These are phyloP conservation scores for Poeciliopsis retropinna DNA, from an alignment of 2,113 vertebrate genomes.

Conservation along the genomic window DNA sequence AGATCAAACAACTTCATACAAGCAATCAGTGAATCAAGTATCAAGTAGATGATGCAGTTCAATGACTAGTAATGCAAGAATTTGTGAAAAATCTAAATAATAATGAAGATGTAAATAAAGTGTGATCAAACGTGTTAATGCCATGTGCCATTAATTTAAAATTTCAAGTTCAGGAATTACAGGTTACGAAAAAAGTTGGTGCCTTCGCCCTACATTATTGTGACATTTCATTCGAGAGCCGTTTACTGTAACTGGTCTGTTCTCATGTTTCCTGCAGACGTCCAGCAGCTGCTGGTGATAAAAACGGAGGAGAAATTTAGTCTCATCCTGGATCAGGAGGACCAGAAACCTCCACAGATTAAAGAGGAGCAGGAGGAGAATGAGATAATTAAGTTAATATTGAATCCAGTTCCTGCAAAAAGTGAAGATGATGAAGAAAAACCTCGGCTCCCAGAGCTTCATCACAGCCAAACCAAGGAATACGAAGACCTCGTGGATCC, in stretches of 20 bases:
- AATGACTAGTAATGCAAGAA: no score
- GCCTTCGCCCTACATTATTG: no score
- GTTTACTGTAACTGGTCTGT: not conserved
- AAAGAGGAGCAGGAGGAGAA: slow-evolving; percentile 35
- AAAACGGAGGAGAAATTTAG: not conserved
- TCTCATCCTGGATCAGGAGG: not conserved
- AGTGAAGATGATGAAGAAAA: slow-evolving; percentile 25
- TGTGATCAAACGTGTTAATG: no score
- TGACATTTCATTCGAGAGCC: not conserved
- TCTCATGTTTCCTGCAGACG: not conserved
- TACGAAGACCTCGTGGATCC: no score
- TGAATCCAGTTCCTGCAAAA: not conserved
- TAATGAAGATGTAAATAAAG: no score
- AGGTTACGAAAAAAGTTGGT: no score
- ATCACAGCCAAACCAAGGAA: not conserved
- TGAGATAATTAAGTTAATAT: not conserved
- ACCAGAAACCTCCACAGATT: slow-evolving; percentile 8
- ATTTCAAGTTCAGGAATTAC: no score
- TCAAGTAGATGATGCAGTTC: no score
- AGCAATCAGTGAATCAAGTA: no score
- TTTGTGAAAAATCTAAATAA: no score
- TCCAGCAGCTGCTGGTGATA: not conserved
- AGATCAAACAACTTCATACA: no score
- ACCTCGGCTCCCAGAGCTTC: slow-evolving; percentile 9
- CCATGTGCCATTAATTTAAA: no score